These are phyloP conservation scores for Sebastes itinus DNA, from an alignment of 2,797 vertebrate species.

Conservation along the genomic window DNA sequence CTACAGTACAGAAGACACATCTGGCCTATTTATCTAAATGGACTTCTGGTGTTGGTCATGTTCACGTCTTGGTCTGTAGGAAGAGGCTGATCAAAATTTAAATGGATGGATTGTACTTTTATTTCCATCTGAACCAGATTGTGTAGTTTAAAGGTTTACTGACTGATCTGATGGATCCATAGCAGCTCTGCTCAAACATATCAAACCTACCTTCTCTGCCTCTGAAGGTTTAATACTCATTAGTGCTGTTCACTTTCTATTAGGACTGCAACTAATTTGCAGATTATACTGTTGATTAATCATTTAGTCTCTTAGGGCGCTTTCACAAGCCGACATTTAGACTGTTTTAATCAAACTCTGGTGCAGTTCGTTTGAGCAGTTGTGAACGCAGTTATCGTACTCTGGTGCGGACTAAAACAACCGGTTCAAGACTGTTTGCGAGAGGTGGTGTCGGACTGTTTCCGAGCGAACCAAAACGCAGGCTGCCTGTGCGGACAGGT, in stretches of 20 bases:
- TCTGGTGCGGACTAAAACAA: too few relatives aligned
- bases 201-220: background rate
- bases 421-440: too few relatives aligned
- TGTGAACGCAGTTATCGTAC: too few relatives aligned
- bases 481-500: too few relatives aligned
- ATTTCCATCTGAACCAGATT: background rate
- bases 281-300: background rate
- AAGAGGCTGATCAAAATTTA: conserved; percentile 37
- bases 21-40: conserved; percentile 20
- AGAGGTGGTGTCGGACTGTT: too few relatives aligned
- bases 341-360: background rate
- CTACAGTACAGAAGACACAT: background rate
- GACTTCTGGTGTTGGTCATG: conserved; percentile 22
- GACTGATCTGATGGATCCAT: background rate
- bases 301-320: too few relatives aligned
- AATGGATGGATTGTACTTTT: conserved; percentile 11
- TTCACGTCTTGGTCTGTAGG: background rate
- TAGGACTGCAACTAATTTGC: background rate
- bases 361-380: background rate
- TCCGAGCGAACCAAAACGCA: too few relatives aligned
- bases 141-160: background rate
- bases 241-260: background rate
- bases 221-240: background rate
- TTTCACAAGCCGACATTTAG: too few relatives aligned
- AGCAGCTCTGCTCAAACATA: background rate